phyloP scores from a whole-genome alignment of 2,888 invertebrate genomes.

The Crepidodera aurea region DNA sequence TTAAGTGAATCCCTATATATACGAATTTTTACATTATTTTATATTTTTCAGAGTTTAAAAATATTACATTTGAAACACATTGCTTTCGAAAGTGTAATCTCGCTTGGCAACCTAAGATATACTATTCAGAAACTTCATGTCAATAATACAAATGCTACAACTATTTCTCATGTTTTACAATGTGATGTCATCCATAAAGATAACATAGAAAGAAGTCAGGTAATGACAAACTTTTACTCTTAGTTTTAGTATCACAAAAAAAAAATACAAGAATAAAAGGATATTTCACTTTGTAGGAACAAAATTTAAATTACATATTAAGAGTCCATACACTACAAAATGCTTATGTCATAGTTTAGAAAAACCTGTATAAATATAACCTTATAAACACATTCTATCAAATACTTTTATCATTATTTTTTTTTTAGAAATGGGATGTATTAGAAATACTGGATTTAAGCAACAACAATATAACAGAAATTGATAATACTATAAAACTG shows the following conservation, averaged over 20 bases:
- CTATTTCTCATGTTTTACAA: conserved; percentile 80
- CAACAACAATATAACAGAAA: conserved; percentile 77
- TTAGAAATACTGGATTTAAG: conserved; percentile 78
- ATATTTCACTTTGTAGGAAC: too few species aligned
- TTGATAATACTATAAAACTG: conserved; percentile 83
- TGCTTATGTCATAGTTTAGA: too few species aligned
- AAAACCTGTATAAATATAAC: too few species aligned
- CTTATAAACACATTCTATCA: too few species aligned
- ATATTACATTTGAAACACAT: conserved; percentile 75
- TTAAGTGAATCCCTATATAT: too few species aligned
- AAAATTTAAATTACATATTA: too few species aligned
- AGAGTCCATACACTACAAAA: too few species aligned
- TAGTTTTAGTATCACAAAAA: conserved; percentile 8
- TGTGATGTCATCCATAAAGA: conserved; percentile 85
- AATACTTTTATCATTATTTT: too few species aligned
- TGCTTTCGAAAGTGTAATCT: conserved; percentile 72
- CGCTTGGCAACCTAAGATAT: conserved; percentile 67
- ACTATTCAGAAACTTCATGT: conserved; percentile 72
- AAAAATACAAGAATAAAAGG: too few species aligned
- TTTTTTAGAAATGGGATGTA: conserved; percentile 72
- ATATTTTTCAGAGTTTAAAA: conserved; percentile 65
- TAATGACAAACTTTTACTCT: conserved; percentile 39
- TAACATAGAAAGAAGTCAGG: conserved; percentile 57
- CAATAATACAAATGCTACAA: conserved; percentile 71
- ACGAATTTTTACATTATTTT: neutral